Conservation (phyloP, 2,113 vertebrate genomes). For the Pterocles burchelli region DNA sequence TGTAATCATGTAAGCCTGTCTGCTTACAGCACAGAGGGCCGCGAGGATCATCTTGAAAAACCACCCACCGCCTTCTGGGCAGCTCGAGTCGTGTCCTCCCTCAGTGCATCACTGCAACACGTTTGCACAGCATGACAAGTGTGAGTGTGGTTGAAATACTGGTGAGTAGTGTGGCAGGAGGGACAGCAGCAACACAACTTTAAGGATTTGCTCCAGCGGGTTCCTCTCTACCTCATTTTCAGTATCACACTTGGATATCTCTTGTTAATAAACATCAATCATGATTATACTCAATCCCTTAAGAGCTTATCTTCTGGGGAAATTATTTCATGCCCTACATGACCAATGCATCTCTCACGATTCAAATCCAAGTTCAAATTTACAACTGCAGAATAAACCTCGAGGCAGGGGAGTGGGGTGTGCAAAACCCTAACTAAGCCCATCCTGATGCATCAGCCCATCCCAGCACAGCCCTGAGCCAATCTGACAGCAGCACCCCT, state of each 20-base stretch:
- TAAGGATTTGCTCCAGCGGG: not conserved
- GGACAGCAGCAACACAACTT: not conserved
- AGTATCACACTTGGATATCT: too few relatives aligned
- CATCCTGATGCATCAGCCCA: too few relatives aligned
- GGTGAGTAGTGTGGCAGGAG: not conserved
- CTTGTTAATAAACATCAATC: too few relatives aligned
- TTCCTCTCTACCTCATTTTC: not conserved
- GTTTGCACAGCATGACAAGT: too few relatives aligned
- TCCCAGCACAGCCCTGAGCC: not conserved
- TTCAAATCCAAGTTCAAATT: not conserved
- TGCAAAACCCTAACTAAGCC: not conserved
- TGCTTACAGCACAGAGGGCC: not conserved
- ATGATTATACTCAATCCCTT: not conserved
- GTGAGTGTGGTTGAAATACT: not conserved
- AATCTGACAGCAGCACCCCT: not conserved
- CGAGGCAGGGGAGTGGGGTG: not conserved
- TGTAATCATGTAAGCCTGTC: not conserved
- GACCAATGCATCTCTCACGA: not conserved
- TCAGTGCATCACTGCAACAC: not conserved
- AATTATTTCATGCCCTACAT: not conserved
- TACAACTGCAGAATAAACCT: not conserved
- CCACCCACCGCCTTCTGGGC: not conserved
- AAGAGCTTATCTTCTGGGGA: not conserved
- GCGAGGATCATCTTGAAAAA: not conserved
- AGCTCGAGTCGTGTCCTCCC: fast-evolving